Conservation (phyloP, 2,797 vertebrate species). For the Helicolenus hilgendorfi region DNA sequence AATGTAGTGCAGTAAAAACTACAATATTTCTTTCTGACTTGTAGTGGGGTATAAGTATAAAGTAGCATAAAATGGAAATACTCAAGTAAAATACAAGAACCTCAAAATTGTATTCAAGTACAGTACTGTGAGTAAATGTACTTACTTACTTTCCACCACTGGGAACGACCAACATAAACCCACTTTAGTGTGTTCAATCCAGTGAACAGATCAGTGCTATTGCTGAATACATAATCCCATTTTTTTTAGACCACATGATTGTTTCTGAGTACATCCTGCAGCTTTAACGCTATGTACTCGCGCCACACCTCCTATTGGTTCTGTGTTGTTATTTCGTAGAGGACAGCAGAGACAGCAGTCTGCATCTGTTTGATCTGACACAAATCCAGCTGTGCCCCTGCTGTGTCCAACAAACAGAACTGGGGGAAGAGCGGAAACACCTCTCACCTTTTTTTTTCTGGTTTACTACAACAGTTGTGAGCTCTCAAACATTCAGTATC, state of each 20-base stretch:
- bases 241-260: background rate
- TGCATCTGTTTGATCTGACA: conserved; percentile 2
- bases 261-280: background rate
- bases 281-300: background rate
- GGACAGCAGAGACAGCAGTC: background rate
- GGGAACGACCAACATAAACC: background rate
- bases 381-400: conserved; percentile 3
- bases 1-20: background rate
- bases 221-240: background rate
- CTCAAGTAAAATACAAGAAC: background rate
- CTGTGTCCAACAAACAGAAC: background rate
- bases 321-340: background rate
- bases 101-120: background rate
- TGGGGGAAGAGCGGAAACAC: background rate
- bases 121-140: background rate
- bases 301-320: background rate
- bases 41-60: background rate
- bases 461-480: background rate
- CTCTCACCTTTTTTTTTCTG: background rate
- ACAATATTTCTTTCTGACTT: background rate
- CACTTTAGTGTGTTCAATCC: background rate
- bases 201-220: background rate
- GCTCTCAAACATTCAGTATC: background rate
- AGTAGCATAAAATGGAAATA: background rate
- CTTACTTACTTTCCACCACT: background rate